Evolutionary conservation across 2,113 vertebrate genomes (phyloP).

Genomic region (Etheostoma cragini): DNA sequence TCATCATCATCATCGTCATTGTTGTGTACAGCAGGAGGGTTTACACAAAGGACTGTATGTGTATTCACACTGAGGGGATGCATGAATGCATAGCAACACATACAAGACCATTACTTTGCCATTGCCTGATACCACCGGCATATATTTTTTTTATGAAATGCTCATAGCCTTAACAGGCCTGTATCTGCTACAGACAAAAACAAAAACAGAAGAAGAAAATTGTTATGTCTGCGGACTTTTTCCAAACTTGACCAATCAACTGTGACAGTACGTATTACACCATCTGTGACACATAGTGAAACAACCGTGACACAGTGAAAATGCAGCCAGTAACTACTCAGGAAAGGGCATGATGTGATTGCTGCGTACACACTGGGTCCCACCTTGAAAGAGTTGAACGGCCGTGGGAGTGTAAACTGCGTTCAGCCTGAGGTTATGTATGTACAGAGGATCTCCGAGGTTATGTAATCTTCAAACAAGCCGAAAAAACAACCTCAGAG

Average conservation of each 20-base stretch:
- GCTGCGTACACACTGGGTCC: background rate
- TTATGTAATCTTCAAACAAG: constrained; percentile 32
- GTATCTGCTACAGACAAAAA: background rate
- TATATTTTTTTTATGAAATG: too few species aligned
- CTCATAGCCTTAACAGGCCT: background rate
- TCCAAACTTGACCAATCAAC: background rate
- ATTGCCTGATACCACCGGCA: background rate
- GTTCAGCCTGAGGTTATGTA: background rate
- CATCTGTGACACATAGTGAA: background rate
- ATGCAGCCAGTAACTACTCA: background rate
- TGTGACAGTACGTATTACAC: background rate
- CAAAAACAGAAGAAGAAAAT: background rate
- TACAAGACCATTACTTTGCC: background rate
- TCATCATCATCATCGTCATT: background rate
- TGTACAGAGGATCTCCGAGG: background rate
- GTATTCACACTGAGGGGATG: background rate
- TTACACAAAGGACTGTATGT: background rate
- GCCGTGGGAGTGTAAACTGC: constrained; percentile 37
- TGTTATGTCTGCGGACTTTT: background rate
- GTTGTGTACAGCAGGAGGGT: background rate
- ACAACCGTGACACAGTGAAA: background rate
- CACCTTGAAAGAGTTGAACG: constrained; percentile 27
- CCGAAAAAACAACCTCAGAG: background rate
- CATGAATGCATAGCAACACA: background rate
- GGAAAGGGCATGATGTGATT: background rate